Base-by-base conservation (phyloP, 2,113 vertebrate genomes). In the Cyanoramphus novaezelandiae region DNA sequence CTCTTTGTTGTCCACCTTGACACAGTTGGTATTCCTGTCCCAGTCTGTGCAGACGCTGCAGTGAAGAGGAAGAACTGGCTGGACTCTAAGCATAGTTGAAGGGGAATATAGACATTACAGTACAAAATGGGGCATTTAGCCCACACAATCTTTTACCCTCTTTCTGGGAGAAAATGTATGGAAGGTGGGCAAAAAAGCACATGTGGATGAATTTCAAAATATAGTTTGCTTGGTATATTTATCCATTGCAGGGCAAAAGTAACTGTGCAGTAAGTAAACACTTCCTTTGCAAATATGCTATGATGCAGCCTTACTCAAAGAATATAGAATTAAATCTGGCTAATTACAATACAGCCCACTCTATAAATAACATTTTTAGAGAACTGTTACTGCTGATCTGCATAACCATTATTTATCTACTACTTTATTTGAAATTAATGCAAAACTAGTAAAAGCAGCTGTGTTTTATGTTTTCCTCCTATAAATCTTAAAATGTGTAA, bases 401-500 rank as follows among this genome's bases (percentile, higher is more conserved):
- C 24, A 46, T 91, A 85, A 86, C 52, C 3, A 25, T 88, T 86
- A 95, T 92, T 70, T 63, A 39, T 88, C 71, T 94, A 37, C 60
- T 44, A 13, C 24, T 76, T 92, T 88, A 89, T 85, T 86, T 76
- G 62, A 89, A 70, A 94, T 77, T 62, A 89, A 49, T 70, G 33
- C 39, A 78, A 77, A 77, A 18, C 43, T 82, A 90, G 53, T 92
- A 85, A 94, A 95, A 95, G 46, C 77, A 96, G 70, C 77, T 94
- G 69, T 87, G n/a, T 89, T 94, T 97, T 79, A 70, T 47, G 47
- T 52, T 75, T 96, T 96, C 90, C 90, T 70, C 24, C 59, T 29
- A 10, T 77, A 90, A 96, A 83, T 78, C 53, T 91, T 92, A 47
- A 68, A 69, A 95, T 96, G 91, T 85, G 24, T 96, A 93, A 94